These are phyloP conservation scores for Sialia sialis DNA, from an alignment of 2,113 vertebrate species.

Conservation along the genomic window DNA sequence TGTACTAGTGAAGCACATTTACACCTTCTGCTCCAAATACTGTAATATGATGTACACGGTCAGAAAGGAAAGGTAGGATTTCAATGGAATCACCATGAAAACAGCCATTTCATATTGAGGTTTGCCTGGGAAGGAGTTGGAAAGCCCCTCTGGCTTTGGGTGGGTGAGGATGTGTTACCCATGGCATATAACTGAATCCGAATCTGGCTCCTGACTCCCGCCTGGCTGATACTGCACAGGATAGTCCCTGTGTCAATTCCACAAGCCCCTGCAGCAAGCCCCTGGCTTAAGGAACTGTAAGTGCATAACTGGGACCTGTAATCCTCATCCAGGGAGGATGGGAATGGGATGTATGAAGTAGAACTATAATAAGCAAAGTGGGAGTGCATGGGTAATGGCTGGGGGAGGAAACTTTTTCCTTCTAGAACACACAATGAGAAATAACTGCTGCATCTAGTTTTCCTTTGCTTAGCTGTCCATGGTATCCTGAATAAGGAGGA, in stretches of 20 bases:
- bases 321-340: not conserved
- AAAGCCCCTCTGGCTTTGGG: not conserved
- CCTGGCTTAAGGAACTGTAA: not conserved
- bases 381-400: not conserved
- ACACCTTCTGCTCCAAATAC: not conserved
- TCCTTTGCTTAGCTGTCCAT: not conserved
- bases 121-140: fast-evolving
- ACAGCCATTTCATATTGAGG: not conserved
- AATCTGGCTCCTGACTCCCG: not conserved
- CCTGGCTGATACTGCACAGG: not conserved
- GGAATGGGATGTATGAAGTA: fast-evolving
- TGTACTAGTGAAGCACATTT: not conserved
- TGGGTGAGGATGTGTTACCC: fast-evolving
- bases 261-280: not conserved
- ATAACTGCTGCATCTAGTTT: not conserved
- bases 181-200: fast-evolving
- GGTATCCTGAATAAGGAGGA: not conserved
- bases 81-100: not conserved
- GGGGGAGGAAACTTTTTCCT: not conserved
- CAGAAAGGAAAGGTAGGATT: not conserved
- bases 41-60: not conserved
- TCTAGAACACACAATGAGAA: not conserved
- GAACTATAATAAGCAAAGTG: not conserved
- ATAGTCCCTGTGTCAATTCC: not conserved
- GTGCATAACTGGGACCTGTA: not conserved